Conservation (phyloP, 35 echinoderm and acorn worm species). For the Strongylocentrotus purpuratus region DNA sequence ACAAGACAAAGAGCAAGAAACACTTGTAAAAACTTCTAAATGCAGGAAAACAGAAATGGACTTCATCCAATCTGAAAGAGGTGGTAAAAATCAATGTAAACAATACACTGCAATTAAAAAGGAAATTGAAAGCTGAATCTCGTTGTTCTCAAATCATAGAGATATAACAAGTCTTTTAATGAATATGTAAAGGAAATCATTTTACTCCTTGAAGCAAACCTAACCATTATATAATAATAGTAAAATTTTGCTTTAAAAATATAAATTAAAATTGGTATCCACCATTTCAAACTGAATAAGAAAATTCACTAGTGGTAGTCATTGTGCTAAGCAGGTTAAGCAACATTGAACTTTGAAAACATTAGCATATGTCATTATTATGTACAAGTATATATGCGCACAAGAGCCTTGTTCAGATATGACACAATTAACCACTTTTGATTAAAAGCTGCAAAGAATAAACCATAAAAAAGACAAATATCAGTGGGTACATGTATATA, state of each 20-base stretch:
- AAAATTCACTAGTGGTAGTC: neutral
- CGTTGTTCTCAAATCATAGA: neutral
- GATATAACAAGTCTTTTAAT: neutral
- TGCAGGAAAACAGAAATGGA: neutral
- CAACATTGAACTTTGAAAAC: neutral
- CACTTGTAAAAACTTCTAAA: neutral
- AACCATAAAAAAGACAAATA: too few relatives aligned
- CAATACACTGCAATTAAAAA: neutral
- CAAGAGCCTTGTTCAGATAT: too few relatives aligned
- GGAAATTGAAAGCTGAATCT: neutral
- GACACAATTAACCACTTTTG: too few relatives aligned
- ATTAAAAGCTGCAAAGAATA: too few relatives aligned
- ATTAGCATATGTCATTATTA: too few relatives aligned
- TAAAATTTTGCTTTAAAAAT: neutral
- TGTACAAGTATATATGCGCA: too few relatives aligned
- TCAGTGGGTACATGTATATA: too few relatives aligned
- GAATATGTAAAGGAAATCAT: neutral
- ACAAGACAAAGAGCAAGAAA: neutral
- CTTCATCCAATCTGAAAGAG: neutral
- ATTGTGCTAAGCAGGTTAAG: neutral
- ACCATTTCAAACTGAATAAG: neutral
- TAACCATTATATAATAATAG: neutral
- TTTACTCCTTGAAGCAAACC: neutral
- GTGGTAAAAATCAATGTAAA: neutral
- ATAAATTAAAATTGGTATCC: neutral